These are phyloP conservation scores for Setophaga coronata DNA, from an alignment of 2,113 vertebrate genomes.

Conservation along the genomic window DNA sequence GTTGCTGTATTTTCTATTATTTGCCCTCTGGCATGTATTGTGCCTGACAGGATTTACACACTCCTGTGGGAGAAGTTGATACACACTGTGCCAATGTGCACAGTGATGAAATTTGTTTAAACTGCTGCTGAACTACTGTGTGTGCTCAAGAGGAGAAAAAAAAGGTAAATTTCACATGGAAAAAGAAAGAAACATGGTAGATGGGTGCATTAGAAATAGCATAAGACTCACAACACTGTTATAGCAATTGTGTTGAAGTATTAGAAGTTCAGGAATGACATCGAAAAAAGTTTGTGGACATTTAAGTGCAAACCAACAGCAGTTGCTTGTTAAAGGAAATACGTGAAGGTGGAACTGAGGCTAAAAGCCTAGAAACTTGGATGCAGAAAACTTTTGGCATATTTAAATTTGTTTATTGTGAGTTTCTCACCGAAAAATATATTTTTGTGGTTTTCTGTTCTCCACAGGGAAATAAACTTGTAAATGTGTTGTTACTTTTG, in stretches of 20 bases:
- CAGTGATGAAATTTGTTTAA: not conserved
- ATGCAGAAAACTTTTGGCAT: not conserved
- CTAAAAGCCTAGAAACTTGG: not conserved
- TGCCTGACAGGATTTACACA: not conserved
- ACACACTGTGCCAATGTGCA: accelerated
- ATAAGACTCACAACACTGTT: not conserved
- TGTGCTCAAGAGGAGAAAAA: not conserved
- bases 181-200: not conserved
- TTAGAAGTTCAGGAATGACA: not conserved
- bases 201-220: not conserved
- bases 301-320: not conserved
- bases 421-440: not conserved
- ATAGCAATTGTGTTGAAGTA: not conserved
- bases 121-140: not conserved
- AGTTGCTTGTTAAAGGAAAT: not conserved
- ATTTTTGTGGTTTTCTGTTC: not conserved
- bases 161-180: not conserved
- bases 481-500: not conserved
- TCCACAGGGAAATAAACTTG: not conserved
- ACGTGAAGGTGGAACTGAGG: not conserved
- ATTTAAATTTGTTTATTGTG: not conserved
- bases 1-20: not conserved
- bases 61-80: not conserved
- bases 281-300: not conserved
- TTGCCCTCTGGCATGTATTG: not conserved